These are phyloP conservation scores for Notoglanidium macrostoma DNA, from an alignment of 2,797 vertebrate genomes.

Conservation along the genomic window DNA sequence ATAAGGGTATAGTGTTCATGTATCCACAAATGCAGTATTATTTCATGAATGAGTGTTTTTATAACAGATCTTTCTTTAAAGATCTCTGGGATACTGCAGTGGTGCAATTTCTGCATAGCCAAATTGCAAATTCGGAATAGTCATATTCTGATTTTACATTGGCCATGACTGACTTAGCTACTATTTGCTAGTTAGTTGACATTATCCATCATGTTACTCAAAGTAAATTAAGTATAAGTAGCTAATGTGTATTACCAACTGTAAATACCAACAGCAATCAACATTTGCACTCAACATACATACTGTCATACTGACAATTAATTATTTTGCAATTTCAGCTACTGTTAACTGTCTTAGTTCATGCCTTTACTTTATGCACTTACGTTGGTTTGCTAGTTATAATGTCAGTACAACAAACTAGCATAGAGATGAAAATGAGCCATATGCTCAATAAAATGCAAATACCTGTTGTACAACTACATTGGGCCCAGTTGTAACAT, in stretches of 20 bases:
- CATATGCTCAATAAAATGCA: background rate
- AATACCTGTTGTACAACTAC: background rate
- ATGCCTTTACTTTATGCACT: background rate
- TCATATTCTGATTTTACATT: too few species aligned
- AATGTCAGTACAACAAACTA: background rate
- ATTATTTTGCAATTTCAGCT: background rate
- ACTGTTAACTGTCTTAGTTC: background rate
- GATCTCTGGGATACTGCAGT: too few species aligned
- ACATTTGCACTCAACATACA: background rate
- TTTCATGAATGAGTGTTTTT: too few species aligned
- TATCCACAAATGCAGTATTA: too few species aligned
- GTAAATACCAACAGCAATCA: background rate
- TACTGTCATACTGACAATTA: background rate
- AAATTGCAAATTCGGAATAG: too few species aligned
- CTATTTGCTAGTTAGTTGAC: background rate
- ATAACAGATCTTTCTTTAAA: too few species aligned
- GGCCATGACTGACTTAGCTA: background rate
- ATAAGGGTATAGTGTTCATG: too few species aligned
- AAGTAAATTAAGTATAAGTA: background rate
- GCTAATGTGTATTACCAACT: background rate
- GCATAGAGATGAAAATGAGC: background rate
- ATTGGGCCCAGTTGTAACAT: background rate
- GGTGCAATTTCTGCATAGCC: too few species aligned
- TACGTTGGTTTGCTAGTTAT: background rate
- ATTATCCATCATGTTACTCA: background rate